A percentile compares a stretch with the other conserved stretches of the same genome.
Evolutionary conservation across 2,797 vertebrate genomes (phyloP).

Genomic region (Pipistrellus nathusii): DNA sequence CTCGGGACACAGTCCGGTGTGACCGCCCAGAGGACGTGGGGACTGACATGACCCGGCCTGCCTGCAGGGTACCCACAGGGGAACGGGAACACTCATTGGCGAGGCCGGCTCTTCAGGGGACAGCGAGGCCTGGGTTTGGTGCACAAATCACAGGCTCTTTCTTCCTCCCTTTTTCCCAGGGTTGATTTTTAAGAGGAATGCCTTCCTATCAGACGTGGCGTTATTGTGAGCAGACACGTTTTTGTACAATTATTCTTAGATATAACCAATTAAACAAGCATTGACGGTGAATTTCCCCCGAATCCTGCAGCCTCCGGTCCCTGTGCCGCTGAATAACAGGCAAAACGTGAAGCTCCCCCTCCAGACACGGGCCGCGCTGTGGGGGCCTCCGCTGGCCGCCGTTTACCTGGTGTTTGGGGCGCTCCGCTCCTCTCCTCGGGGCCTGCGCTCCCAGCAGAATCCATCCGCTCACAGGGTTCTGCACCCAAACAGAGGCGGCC

Average conservation of each 20-base stretch:
- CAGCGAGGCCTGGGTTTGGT: not conserved
- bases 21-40: not conserved
- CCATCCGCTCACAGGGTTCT: conserved; percentile 80
- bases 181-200: not conserved
- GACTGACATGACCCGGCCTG: not conserved
- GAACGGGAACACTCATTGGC: accelerated
- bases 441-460: conserved; percentile 73
- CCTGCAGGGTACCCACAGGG: accelerated
- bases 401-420: conserved; percentile 90
- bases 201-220: not conserved
- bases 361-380: not conserved
- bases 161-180: not conserved
- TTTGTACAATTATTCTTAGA: not conserved
- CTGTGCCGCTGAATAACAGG: not conserved
- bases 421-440: conserved; percentile 87
- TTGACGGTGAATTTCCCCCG: not conserved
- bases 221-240: not conserved
- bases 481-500: not conserved
- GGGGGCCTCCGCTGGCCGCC: not conserved
- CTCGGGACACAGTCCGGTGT: no score
- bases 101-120: not conserved
- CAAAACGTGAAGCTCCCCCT: not conserved
- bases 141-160: not conserved
- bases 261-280: not conserved
- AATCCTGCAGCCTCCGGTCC: not conserved